A percentile compares a stretch with the other conserved stretches of the same genome.
phyloP scores from a whole-genome alignment of 2,113 vertebrate genomes.

The Hyla sarda region DNA sequence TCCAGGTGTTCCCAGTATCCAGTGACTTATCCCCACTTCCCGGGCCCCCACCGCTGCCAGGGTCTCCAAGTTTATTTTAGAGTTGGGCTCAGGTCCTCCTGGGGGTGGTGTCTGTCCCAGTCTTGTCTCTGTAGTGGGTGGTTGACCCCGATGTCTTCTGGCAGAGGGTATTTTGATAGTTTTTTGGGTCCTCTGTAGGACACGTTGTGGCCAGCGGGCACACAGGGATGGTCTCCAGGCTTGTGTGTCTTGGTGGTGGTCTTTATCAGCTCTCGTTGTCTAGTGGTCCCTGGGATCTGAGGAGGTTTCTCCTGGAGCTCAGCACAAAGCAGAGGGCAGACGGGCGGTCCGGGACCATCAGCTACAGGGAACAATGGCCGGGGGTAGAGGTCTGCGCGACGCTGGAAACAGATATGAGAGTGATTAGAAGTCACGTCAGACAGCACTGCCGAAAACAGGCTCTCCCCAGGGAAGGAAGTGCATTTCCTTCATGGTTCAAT shows the following conservation, averaged over 20 bases:
- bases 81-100: neutral
- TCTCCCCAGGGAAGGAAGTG: constrained; percentile 48
- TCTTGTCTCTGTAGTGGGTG: neutral
- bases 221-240: neutral
- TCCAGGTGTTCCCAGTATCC: constrained; percentile 53
- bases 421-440: constrained; percentile 32
- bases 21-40: constrained; percentile 27
- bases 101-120: neutral
- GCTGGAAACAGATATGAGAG: constrained; percentile 35
- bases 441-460: constrained; percentile 22
- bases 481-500: constrained; percentile 32
- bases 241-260: neutral
- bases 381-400: neutral
- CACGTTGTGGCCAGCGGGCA: neutral
- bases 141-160: neutral
- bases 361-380: neutral
- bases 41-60: constrained; percentile 51
- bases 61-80: constrained; percentile 29
- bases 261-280: neutral
- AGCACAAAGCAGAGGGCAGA: neutral
- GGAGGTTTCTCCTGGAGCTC: neutral
- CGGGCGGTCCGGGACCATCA: neutral
- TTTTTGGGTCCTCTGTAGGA: too few species aligned
- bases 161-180: constrained; percentile 2
- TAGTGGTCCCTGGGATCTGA: neutral